These are phyloP conservation scores for Podargus strigoides DNA, from an alignment of 2,797 vertebrate species.

Conservation along the genomic window DNA sequence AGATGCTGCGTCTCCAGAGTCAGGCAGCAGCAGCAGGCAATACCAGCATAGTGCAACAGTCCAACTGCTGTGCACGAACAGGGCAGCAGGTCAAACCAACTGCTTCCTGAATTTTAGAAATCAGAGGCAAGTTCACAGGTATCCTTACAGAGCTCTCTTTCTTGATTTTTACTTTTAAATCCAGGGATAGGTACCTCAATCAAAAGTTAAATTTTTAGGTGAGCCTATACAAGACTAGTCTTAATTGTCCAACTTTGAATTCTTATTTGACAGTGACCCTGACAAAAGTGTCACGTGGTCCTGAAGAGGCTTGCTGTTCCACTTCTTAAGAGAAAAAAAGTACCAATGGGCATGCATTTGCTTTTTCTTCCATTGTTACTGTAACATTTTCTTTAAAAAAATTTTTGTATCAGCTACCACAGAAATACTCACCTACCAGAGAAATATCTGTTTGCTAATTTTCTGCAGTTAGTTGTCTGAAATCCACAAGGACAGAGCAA, in stretches of 20 bases:
- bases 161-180: background rate
- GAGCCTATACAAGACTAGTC: background rate
- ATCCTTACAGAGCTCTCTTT: background rate
- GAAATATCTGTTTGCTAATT: background rate
- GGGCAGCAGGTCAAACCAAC: background rate
- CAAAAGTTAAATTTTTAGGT: background rate
- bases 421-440: background rate
- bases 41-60: accelerated
- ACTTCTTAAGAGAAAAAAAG: background rate
- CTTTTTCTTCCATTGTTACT: background rate
- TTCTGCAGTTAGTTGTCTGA: background rate
- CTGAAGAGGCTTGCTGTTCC: background rate
- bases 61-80: background rate
- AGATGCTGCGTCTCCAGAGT: accelerated
- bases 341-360: background rate
- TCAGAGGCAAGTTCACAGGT: background rate
- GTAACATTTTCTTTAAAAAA: too few relatives aligned
- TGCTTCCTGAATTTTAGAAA: background rate
- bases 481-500: background rate
- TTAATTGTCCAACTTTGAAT: background rate
- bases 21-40: background rate
- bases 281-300: background rate
- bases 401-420: background rate
- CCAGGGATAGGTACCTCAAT: background rate
- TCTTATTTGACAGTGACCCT: background rate